Percentiles rank a stretch among this genome's conserved stretches.
These are phyloP conservation scores for Gonioctena quinquepunctata DNA, from an alignment of 1,140 invertebrate genomes.

Conservation along the genomic window DNA sequence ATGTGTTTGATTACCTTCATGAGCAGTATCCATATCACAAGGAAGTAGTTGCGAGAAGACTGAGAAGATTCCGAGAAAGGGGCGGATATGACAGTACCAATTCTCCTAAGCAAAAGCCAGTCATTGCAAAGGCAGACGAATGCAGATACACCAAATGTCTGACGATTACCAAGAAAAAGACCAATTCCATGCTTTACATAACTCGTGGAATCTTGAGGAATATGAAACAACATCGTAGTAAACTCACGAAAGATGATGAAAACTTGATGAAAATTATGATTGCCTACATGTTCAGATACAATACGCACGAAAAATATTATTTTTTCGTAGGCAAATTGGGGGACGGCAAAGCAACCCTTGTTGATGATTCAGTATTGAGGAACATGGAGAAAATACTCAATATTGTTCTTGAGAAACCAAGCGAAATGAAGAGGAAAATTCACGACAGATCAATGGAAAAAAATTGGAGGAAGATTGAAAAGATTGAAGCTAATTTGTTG, in stretches of 20 bases:
- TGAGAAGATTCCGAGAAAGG: neutral
- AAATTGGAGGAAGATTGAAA: neutral
- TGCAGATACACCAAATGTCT: conserved; percentile 27
- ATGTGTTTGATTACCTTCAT: conserved; percentile 18
- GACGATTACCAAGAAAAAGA: conserved; percentile 17
- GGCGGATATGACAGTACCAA: neutral
- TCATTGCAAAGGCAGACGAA: conserved; percentile 26
- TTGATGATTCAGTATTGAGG: conserved; percentile 2
- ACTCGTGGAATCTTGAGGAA: neutral
- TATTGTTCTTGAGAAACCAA: neutral
- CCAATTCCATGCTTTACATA: neutral
- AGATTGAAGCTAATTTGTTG: neutral
- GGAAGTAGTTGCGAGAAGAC: neutral
- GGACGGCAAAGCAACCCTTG: neutral
- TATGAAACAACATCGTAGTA: neutral
- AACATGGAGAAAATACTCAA: conserved; percentile 3
- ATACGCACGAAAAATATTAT: neutral
- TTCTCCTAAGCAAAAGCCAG: neutral
- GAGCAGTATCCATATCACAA: conserved; percentile 29
- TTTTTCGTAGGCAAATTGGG: neutral
- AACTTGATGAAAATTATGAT: conserved; percentile 5
- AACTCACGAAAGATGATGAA: neutral
- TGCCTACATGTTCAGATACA: neutral
- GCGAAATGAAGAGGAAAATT: neutral
- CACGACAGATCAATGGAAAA: neutral